A percentile compares a stretch with the other conserved stretches of the same genome.
phyloP scores from a whole-genome alignment of 2,797 vertebrate species.

The Chaenodraco wilsoni region DNA sequence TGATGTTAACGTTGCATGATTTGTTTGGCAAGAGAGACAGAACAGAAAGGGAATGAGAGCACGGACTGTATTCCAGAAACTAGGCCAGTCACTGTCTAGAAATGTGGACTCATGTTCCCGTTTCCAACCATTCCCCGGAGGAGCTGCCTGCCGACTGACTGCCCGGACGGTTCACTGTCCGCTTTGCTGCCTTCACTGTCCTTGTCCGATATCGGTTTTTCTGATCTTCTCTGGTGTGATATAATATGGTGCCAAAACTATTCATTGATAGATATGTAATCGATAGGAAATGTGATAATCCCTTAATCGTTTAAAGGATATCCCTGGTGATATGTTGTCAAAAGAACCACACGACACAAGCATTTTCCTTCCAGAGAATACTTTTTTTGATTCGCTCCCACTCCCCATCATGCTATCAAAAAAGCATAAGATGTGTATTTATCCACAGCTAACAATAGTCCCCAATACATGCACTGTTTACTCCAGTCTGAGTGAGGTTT shows the following conservation, averaged over 20 bases:
- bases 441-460: background rate
- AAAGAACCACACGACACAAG: background rate
- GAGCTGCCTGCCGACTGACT: slow-evolving; percentile 52
- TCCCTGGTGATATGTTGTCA: background rate
- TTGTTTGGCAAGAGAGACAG: slow-evolving; percentile 58
- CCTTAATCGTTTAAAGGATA: background rate
- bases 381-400: background rate
- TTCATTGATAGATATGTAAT: background rate
- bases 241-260: background rate
- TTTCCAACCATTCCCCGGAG: slow-evolving; percentile 69
- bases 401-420: background rate
- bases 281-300: background rate
- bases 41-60: slow-evolving; percentile 35
- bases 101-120: slow-evolving; percentile 76
- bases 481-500: background rate
- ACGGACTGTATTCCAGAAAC: slow-evolving; percentile 68
- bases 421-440: background rate
- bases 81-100: slow-evolving; percentile 80
- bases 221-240: background rate
- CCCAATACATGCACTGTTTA: background rate
- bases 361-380: too few relatives aligned
- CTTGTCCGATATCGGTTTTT: slow-evolving; percentile 12
- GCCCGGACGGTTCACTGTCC: slow-evolving; percentile 54
- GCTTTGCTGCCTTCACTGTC: slow-evolving; percentile 47
- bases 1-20: slow-evolving; percentile 76